Evolutionary conservation across 2,113 vertebrate species (phyloP), one percentile per base, ranked within the genome.

Genomic region (Tenrec ecaudatus): DNA sequence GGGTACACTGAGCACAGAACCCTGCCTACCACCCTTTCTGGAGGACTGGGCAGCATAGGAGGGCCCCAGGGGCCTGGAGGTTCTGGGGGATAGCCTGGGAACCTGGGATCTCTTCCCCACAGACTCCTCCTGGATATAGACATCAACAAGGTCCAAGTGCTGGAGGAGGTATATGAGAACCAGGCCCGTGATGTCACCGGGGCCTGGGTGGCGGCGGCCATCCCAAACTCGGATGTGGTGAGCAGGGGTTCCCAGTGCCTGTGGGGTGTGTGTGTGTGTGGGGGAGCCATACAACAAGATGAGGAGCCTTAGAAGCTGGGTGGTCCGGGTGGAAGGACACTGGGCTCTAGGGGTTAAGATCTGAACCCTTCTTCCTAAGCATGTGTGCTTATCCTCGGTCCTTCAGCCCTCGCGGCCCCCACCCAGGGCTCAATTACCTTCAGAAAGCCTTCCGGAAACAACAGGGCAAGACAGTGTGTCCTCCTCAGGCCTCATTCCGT

Each of bases 111-210:
- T 93, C 29, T 80, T 10, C 81, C 73, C 38, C 43, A 53, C 88
- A 98, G 98, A 82, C 95, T 96, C 73, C 95, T 98, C 76, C 69
- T 98, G 92, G 97, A 96, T 47, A 38, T 19, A 0, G 97, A 98
- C 73, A 97, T 97, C 82, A 97, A 95, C 57, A 73, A 93, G 94
- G 95, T 71, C 0, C 96, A 97, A 91, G 96, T 98, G 88, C 73
- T 98, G 76, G 97, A 98, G 71, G 98, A 98, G 60, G 97, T 98
- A 0, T 98, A 97, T 0, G 98, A 98, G 96, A 97, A 97, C 23
- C 90, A 98, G 96, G 73, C 1, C 7, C 96, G 97, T 0, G 25
- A 15, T 0, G 10, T 15, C 0, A 3, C 31, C 0, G 97, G 93
- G 0, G 17, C 31, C 6, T 98, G 98, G 98, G 92, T 11, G 33